These are phyloP conservation scores for Drosophila peninsularis DNA, from an alignment of 2,888 invertebrate genomes.

Conservation along the genomic window DNA sequence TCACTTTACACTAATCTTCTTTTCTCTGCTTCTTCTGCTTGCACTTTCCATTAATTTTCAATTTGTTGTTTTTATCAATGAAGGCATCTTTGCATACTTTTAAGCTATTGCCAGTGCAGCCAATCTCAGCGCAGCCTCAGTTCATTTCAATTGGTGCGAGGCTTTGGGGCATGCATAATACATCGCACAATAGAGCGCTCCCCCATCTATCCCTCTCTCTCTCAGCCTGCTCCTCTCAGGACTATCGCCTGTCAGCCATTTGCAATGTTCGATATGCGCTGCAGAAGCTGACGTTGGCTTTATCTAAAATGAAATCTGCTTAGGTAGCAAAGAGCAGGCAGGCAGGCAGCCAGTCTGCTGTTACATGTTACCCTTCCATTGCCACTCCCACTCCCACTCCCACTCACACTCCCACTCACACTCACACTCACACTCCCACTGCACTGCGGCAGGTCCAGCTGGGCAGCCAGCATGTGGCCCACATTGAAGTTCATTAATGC, in stretches of 20 bases:
- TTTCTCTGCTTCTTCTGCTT: neutral
- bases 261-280: conserved; percentile 58
- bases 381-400: no score
- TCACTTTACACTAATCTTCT: neutral
- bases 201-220: neutral
- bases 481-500: conserved; percentile 64
- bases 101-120: conserved; percentile 15
- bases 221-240: neutral
- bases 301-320: conserved; percentile 78
- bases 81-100: conserved; percentile 25
- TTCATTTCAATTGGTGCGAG: conserved; percentile 42
- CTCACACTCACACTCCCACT: no score
- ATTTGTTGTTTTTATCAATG: conserved; percentile 44
- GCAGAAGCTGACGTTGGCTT: conserved; percentile 65
- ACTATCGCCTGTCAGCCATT: conserved; percentile 52
- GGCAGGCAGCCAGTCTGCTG: conserved; percentile 23
- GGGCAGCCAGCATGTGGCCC: conserved; percentile 50
- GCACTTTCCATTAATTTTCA: conserved; percentile 32
- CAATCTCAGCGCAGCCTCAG: conserved; percentile 30
- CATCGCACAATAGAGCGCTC: conserved; percentile 22
- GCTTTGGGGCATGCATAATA: conserved; percentile 53
- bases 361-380: conserved; percentile 3
- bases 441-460: conserved; percentile 27
- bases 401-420: neutral
- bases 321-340: conserved; percentile 55